Percentiles rank a stretch among this genome's conserved stretches.
Evolutionary conservation across 92 coral and sea anemone genomes (phyloP).

Genomic region (Epizoanthus scotinus): DNA sequence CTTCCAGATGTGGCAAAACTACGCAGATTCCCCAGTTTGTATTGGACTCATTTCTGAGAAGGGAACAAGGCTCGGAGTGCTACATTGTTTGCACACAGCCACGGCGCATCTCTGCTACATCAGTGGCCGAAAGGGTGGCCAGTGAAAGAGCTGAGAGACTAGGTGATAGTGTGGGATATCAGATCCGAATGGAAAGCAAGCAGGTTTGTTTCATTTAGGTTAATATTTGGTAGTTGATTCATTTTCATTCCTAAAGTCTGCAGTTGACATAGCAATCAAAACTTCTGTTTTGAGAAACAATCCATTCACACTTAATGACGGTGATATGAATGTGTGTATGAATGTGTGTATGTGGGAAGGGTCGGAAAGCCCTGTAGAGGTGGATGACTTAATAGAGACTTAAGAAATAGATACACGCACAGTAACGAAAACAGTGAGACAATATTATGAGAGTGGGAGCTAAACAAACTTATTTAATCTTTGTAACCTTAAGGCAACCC

Average conservation of each 20-base stretch:
- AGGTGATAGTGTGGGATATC: conserved; percentile 81
- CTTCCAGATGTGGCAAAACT: conserved; percentile 81
- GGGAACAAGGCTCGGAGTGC: conserved; percentile 69
- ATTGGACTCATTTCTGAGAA: conserved; percentile 54
- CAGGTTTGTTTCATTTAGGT: conserved; percentile 53
- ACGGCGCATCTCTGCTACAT: conserved; percentile 81
- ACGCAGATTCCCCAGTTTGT: conserved; percentile 91
- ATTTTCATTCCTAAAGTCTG: background rate
- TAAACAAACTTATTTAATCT: too few relatives aligned
- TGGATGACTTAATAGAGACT: too few relatives aligned
- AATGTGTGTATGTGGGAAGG: too few relatives aligned
- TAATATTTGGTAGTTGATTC: background rate
- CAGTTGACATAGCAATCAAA: too few relatives aligned
- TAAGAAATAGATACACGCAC: too few relatives aligned
- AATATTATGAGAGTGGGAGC: too few relatives aligned
- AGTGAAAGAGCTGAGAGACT: conserved; percentile 79
- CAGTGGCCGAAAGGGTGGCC: conserved; percentile 88
- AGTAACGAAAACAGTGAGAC: too few relatives aligned
- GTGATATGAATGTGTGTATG: too few relatives aligned
- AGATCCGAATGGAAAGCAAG: conserved; percentile 81
- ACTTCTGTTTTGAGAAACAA: too few relatives aligned
- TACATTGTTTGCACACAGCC: conserved; percentile 86
- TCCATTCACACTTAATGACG: too few relatives aligned
- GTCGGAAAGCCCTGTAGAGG: too few relatives aligned
- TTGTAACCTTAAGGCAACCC: too few relatives aligned